phyloP scores from a whole-genome alignment of 92 coral and sea anemone genomes.

The Chrysogorgia sp. region DNA sequence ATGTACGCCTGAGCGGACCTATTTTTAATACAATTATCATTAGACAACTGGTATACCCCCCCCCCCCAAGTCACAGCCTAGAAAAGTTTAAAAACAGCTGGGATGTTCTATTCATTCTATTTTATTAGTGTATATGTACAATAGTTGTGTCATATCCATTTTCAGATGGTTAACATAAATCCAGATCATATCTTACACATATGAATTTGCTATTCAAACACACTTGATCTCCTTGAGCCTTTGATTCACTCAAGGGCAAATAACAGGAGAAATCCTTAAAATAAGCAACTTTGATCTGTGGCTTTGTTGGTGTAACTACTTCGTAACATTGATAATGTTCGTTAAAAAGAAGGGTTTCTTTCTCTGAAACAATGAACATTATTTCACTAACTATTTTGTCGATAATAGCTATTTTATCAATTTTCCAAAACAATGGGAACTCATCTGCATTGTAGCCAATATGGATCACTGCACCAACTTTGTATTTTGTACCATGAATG shows the following conservation, averaged over 20 bases:
- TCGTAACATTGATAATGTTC: constrained; percentile 58
- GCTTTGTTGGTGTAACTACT: constrained; percentile 52
- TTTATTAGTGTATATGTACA: no score
- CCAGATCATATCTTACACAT: constrained; percentile 59
- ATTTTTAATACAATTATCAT: no score
- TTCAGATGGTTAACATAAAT: no score
- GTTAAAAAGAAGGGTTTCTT: constrained; percentile 13
- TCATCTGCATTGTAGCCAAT: constrained; percentile 58
- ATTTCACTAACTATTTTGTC: constrained; percentile 31
- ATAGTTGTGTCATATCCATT: no score
- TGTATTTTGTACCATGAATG: constrained; percentile 63
- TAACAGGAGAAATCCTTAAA: constrained; percentile 56
- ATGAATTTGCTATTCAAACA: constrained; percentile 40
- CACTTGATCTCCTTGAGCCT: constrained; percentile 48
- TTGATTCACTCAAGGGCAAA: constrained; percentile 59
- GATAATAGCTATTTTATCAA: constrained; percentile 55
- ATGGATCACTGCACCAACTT: constrained; percentile 60
- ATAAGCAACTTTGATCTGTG: constrained; percentile 50
- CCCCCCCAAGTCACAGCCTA: no score
- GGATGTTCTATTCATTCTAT: no score
- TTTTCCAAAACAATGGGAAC: constrained; percentile 60
- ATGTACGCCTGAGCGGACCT: no score
- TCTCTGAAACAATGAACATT: constrained; percentile 10
- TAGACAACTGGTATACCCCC: no score
- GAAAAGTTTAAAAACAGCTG: no score